phyloP scores from a whole-genome alignment of 2,888 invertebrate species.

The Amaurobius ferox region DNA sequence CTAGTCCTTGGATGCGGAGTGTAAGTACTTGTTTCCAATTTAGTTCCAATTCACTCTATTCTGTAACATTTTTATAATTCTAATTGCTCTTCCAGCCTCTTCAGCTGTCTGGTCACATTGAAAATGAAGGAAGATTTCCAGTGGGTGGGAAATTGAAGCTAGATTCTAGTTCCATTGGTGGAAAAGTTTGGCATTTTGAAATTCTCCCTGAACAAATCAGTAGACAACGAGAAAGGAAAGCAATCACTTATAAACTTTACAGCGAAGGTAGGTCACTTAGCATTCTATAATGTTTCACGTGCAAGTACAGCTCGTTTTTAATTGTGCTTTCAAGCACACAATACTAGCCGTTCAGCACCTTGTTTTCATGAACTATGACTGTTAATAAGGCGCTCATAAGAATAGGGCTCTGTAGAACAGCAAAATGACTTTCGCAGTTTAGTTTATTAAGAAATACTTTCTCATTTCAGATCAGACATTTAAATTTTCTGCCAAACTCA shows the following conservation, averaged over 20 bases:
- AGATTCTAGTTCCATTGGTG: conserved; percentile 1
- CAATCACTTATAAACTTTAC: conserved; percentile 22
- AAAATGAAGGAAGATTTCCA: not conserved
- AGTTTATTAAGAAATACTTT: too few relatives aligned
- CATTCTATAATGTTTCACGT: too few relatives aligned
- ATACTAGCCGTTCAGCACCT: too few relatives aligned
- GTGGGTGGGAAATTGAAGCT: conserved; percentile 23
- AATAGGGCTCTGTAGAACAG: too few relatives aligned
- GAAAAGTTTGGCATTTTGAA: conserved; percentile 37
- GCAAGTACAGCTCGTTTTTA: too few relatives aligned
- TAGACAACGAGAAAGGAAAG: not conserved
- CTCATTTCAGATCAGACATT: conserved; percentile 40
- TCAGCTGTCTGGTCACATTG: not conserved
- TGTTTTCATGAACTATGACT: too few relatives aligned
- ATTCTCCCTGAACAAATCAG: conserved; percentile 17
- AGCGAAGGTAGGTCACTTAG: conserved; percentile 45
- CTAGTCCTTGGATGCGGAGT: conserved; percentile 23
- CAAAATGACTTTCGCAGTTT: too few relatives aligned
- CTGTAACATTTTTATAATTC: not conserved
- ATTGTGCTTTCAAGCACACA: too few relatives aligned
- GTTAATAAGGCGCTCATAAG: too few relatives aligned
- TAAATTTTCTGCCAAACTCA: conserved; percentile 20
- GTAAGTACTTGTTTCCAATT: conserved; percentile 22
- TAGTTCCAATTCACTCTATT: not conserved
- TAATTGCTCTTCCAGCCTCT: conserved; percentile 29